Base-by-base conservation (phyloP, 2,888 invertebrate genomes). In the Lomographa bimaculata region DNA sequence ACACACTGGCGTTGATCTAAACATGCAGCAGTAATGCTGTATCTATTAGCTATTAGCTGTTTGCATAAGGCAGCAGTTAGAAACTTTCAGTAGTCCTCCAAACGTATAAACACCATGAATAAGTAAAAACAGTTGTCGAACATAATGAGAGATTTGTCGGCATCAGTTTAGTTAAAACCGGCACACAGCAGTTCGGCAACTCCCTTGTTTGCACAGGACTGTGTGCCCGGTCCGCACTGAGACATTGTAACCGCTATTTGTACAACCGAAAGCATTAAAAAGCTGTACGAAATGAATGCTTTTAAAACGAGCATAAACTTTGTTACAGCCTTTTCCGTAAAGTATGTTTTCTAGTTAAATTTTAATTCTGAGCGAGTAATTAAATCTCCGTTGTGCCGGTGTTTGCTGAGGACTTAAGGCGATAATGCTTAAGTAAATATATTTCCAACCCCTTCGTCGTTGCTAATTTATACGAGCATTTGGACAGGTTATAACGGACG, bases 361-460 rank as follows among this genome's bases (percentile, higher is more conserved):
- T 68, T 61, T 67, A 59, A 64, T 65, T 57, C 42, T 29, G 46
- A 57, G 52, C 54, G 50, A 57, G 61, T 74, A 74, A 78, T 79
- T 74, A 75, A 71, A 69, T 60, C 64, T 53, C 50, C 58, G 60
- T 54, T 64, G 60, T 58, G 55, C 60, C 63, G 56, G 58, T 77
- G 73, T 77, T 79, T 79, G 67, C 54, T 61, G 43, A 73, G 71
- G 73, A 67, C 68, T 70, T 63, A 58, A 60, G 68, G 66, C 60
- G 66, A 67, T 70, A 70, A 71, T 73, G 61, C 64, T 57, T 54
- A 56, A 46, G 70, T 64, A 73, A 74, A 75, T 68, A 73, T 68
- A 72, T 73, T 69, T 72, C 63, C 56, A 63, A 60, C 59, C 64
- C 62, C 63, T 57, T 53, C 39, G 50, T 50, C 59, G 54, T n/a